A percentile compares a stretch with the other conserved stretches of the same genome.
Evolutionary conservation across 2,797 vertebrate genomes (phyloP).

Genomic region (Gambusia yucatana): DNA sequence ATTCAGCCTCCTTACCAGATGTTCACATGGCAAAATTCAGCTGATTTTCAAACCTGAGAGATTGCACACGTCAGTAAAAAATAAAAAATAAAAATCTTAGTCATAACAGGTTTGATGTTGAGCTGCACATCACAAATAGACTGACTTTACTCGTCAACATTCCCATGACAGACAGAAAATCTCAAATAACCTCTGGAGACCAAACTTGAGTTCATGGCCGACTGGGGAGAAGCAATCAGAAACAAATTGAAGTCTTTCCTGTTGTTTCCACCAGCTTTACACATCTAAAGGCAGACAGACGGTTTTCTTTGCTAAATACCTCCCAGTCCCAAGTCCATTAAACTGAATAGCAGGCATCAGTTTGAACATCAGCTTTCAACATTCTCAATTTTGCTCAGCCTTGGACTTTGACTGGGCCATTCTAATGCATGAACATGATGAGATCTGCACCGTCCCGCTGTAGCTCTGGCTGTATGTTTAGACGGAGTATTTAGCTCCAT

Average conservation of each 20-base stretch:
- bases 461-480: neutral
- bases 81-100: too few relatives aligned
- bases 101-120: too few relatives aligned
- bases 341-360: neutral
- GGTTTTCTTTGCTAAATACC: neutral
- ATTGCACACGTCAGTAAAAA: too few relatives aligned
- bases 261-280: neutral
- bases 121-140: too few relatives aligned
- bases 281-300: neutral
- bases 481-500: too few relatives aligned
- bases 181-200: too few relatives aligned
- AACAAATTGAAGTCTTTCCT: neutral
- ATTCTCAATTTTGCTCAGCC: neutral
- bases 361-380: neutral
- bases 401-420: neutral
- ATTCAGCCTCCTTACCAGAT: neutral
- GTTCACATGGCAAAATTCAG: too few relatives aligned
- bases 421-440: neutral
- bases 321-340: neutral
- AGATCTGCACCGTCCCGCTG: neutral
- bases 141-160: too few relatives aligned
- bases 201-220: too few relatives aligned
- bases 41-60: too few relatives aligned
- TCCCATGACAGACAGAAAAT: too few relatives aligned
- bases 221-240: too few relatives aligned